phyloP scores from a whole-genome alignment of 23 tunicate genomes.

The Trididemnum nubilum region DNA sequence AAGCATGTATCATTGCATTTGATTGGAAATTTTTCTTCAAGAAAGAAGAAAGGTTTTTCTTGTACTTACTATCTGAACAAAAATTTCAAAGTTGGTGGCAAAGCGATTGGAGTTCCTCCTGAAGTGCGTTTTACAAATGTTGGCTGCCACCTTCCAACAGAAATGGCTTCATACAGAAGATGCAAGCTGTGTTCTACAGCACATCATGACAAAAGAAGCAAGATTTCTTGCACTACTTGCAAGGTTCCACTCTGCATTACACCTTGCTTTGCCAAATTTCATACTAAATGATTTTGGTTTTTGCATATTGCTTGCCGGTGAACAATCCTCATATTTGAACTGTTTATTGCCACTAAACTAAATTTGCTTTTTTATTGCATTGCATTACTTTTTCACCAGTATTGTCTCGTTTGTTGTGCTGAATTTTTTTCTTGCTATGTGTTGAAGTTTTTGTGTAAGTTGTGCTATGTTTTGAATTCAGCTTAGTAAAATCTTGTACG shows the following conservation, averaged over 20 bases:
- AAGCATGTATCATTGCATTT: neutral
- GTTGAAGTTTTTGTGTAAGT: too few relatives aligned
- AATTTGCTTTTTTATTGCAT: too few relatives aligned
- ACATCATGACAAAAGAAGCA: slow-evolving; percentile 16
- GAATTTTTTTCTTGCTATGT: too few relatives aligned
- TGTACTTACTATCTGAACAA: slow-evolving; percentile 2
- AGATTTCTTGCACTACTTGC: slow-evolving; percentile 15
- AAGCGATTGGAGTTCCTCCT: slow-evolving; percentile 3
- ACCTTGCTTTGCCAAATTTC: slow-evolving; percentile 41
- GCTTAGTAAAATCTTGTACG: too few relatives aligned
- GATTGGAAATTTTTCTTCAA: neutral
- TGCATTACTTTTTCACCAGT: neutral
- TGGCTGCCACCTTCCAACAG: slow-evolving; percentile 10
- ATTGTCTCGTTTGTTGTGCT: neutral
- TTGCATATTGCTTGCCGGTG: neutral
- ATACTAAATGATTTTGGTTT: neutral
- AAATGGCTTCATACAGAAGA: neutral
- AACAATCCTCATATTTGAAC: neutral
- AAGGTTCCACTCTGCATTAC: slow-evolving; percentile 16
- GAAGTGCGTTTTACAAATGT: slow-evolving; percentile 1
- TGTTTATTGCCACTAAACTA: too few relatives aligned
- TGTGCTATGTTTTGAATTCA: too few relatives aligned
- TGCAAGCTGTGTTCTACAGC: slow-evolving; percentile 23
- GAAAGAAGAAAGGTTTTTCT: slow-evolving; percentile 10
- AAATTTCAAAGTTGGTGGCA: neutral